phyloP scores from a whole-genome alignment of 2,888 invertebrate genomes.

The Fragum fragum region DNA sequence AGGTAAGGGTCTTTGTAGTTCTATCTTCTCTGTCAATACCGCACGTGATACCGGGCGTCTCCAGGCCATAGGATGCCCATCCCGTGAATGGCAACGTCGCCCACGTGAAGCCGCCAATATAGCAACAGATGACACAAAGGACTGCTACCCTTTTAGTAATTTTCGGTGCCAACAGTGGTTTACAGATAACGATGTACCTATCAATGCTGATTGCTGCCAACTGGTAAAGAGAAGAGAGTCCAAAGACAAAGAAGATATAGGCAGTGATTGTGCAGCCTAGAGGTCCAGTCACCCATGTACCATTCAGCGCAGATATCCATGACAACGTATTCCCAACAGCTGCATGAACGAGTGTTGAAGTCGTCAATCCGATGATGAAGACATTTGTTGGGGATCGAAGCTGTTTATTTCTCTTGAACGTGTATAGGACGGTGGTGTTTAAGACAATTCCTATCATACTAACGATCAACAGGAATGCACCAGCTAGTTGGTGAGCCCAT shows the following conservation, averaged over 20 bases:
- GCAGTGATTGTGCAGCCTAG: constrained; percentile 70
- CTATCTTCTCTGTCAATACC: constrained; percentile 67
- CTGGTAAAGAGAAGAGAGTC: constrained; percentile 74
- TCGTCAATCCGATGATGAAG: constrained; percentile 74
- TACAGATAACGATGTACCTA: constrained; percentile 78
- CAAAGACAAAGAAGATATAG: constrained; percentile 76
- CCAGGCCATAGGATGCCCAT: constrained; percentile 75
- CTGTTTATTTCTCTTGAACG: constrained; percentile 68
- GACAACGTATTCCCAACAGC: constrained; percentile 58
- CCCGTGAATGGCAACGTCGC: constrained; percentile 74
- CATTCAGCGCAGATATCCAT: constrained; percentile 59
- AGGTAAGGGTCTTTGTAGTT: constrained; percentile 62
- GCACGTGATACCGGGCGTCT: constrained; percentile 72
- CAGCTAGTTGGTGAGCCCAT: constrained; percentile 36
- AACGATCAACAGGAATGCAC: constrained; percentile 31
- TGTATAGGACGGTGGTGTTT: constrained; percentile 64
- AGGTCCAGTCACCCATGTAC: constrained; percentile 60
- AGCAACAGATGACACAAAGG: constrained; percentile 56
- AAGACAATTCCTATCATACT: constrained; percentile 56
- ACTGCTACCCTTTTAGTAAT: constrained; percentile 70
- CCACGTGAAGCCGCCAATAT: constrained; percentile 72
- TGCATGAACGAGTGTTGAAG: constrained; percentile 73
- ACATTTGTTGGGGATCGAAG: constrained; percentile 76
- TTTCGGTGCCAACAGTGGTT: constrained; percentile 65
- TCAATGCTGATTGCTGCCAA: constrained; percentile 77